These are phyloP conservation scores for Lithophane socia DNA, from an alignment of 2,888 invertebrate genomes.

Conservation along the genomic window DNA sequence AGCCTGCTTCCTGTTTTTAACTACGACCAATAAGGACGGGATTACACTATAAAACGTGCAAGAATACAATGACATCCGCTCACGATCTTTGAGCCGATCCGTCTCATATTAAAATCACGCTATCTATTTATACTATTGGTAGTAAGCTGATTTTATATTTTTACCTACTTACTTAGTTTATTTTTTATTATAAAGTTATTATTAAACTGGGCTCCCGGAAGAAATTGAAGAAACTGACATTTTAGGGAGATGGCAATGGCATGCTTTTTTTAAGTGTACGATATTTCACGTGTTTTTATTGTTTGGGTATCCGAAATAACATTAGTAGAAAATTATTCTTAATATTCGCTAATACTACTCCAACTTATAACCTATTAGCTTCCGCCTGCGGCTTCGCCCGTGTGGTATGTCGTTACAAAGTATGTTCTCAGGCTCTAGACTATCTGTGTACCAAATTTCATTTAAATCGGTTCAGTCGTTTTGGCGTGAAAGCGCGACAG, in stretches of 20 bases:
- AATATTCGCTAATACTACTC: background rate
- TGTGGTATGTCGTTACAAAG: too few species aligned
- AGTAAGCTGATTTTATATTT: background rate
- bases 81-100: constrained; percentile 37
- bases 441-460: too few species aligned
- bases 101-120: background rate
- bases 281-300: background rate
- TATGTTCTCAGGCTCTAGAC: too few species aligned
- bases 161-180: background rate
- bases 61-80: constrained; percentile 44
- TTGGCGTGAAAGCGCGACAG: too few species aligned
- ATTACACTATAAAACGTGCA: constrained; percentile 31
- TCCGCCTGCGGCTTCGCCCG: too few species aligned
- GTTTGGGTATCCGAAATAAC: background rate
- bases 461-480: too few species aligned
- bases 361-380: background rate
- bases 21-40: constrained; percentile 29
- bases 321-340: background rate
- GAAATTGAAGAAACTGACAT: background rate
- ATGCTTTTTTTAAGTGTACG: background rate
- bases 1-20: constrained; percentile 39
- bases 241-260: background rate
- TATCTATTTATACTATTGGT: background rate
- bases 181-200: background rate
- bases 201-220: background rate